phyloP scores from a whole-genome alignment of 1,140 invertebrate genomes.

The Laupala kohalensis region DNA sequence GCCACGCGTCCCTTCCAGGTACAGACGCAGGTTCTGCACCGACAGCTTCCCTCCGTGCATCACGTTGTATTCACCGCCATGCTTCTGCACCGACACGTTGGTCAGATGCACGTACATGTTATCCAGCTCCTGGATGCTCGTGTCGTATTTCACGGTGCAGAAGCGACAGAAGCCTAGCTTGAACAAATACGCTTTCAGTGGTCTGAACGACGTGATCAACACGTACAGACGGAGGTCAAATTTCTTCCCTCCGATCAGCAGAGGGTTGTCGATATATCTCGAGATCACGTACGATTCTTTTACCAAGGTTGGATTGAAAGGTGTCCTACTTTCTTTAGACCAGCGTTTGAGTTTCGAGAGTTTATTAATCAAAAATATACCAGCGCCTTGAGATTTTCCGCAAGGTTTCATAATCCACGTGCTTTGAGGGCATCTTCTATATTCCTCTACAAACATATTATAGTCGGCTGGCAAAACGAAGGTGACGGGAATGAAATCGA shows the following conservation, averaged over 20 bases:
- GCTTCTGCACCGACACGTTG: conserved; percentile 79
- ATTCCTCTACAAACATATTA: conserved; percentile 92
- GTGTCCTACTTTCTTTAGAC: conserved; percentile 67
- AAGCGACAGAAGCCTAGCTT: conserved; percentile 73
- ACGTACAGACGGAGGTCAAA: conserved; percentile 79
- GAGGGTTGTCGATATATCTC: conserved; percentile 70
- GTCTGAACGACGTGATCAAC: conserved; percentile 72
- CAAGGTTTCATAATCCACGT: conserved; percentile 98
- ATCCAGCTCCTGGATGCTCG: conserved; percentile 56
- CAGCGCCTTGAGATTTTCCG: conserved; percentile 76
- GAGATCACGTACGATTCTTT: conserved; percentile 89
- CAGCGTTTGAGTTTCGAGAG: conserved; percentile 77
- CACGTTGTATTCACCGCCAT: conserved; percentile 85
- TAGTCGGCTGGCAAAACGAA: conserved; percentile 90
- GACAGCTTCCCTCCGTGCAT: conserved; percentile 91
- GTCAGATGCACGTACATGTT: conserved; percentile 82
- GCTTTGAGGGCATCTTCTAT: conserved; percentile 75
- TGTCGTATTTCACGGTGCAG: conserved; percentile 66
- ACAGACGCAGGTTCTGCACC: conserved; percentile 78
- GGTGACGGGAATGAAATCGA: conserved; percentile 86
- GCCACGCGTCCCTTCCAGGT: conserved; percentile 80
- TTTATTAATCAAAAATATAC: conserved; percentile 82
- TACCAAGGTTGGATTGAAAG: conserved; percentile 65
- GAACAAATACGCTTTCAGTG: conserved; percentile 62
- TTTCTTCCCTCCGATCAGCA: conserved; percentile 79